A percentile compares a stretch with the other conserved stretches of the same genome.
Evolutionary conservation across 2,888 invertebrate genomes (phyloP).

Genomic region (Drosophila borealis): DNA sequence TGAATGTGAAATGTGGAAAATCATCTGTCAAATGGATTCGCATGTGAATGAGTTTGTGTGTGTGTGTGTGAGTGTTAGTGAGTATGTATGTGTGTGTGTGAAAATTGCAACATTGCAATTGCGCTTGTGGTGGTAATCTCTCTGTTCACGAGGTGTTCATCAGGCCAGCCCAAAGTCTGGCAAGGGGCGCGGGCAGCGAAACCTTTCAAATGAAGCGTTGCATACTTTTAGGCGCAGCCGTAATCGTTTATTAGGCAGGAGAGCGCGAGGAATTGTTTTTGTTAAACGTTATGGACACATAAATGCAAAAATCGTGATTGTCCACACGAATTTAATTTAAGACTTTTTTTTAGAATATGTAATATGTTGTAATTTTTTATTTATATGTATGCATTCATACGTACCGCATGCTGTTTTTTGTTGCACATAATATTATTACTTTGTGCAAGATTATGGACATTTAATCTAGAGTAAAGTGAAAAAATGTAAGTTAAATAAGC

Average conservation of each 20-base stretch:
- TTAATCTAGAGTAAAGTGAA: too few species aligned
- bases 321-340: constrained; percentile 7
- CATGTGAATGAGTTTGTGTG: not conserved
- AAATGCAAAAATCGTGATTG: not conserved
- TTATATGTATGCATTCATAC: too few species aligned
- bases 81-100: not conserved
- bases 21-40: constrained; percentile 65
- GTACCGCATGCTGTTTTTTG: too few species aligned
- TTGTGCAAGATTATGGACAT: too few species aligned
- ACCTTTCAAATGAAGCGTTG: constrained; percentile 40
- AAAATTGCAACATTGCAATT: constrained; percentile 50
- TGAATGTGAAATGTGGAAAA: constrained; percentile 71
- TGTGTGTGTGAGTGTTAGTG: constrained; percentile 1
- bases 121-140: constrained; percentile 45
- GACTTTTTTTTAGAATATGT: not conserved
- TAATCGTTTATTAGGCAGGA: constrained; percentile 20
- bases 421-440: too few species aligned
- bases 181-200: constrained; percentile 4
- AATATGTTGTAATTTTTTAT: not conserved
- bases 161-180: constrained; percentile 4
- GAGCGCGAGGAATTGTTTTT: not conserved
- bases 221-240: constrained; percentile 57
- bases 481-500: too few species aligned
- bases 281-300: constrained; percentile 1
- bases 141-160: constrained; percentile 6